Percentiles rank a stretch among this genome's conserved stretches.
Evolutionary conservation across 2,797 vertebrate genomes (phyloP).

Genomic region (Etheostoma perlongum): DNA sequence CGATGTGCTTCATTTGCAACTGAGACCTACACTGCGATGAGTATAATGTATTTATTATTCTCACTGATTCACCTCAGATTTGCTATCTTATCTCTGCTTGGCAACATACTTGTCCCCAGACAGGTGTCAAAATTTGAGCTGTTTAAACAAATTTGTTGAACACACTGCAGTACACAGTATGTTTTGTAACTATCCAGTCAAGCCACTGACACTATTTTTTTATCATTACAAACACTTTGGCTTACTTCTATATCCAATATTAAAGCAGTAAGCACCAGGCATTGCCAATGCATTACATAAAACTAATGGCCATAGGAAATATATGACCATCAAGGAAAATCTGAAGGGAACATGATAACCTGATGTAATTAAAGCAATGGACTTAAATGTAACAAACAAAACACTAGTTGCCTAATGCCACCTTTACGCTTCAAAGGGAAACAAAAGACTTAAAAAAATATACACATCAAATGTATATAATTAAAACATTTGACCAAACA

Average conservation of each 20-base stretch:
- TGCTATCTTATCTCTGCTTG: background rate
- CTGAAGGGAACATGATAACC: background rate
- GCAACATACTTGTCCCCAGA: background rate
- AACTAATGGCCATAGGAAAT: background rate
- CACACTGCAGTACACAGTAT: background rate
- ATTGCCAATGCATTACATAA: conserved; percentile 1
- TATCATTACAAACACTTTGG: background rate
- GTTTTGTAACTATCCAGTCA: background rate
- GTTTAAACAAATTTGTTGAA: background rate
- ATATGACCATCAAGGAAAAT: background rate
- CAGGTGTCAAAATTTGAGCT: background rate
- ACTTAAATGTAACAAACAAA: background rate
- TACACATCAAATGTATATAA: background rate
- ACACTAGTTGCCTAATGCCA: background rate
- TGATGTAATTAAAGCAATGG: background rate
- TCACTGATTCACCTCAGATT: background rate
- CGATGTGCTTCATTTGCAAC: background rate
- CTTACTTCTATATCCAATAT: background rate
- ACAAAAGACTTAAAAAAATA: background rate
- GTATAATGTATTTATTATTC: background rate
- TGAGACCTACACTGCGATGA: background rate
- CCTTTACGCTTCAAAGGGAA: background rate
- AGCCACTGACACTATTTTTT: background rate
- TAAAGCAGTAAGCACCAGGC: background rate
- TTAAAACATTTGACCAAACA: background rate